These are phyloP conservation scores for Dolichopus griseipennis DNA, from an alignment of 2,888 invertebrate genomes.

Conservation along the genomic window DNA sequence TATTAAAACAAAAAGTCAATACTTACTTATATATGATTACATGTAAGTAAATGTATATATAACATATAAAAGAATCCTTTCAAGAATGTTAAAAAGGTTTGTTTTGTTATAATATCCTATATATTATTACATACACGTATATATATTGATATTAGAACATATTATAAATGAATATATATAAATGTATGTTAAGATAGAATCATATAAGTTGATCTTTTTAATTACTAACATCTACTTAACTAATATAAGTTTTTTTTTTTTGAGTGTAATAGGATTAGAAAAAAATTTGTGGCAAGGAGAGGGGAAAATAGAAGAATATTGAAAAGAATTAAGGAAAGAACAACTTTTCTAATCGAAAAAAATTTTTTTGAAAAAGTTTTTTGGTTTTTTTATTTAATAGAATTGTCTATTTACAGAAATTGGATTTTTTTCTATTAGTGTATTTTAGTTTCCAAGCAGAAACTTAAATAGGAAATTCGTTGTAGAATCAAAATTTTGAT, in stretches of 20 bases:
- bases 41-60: no score
- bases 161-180: neutral
- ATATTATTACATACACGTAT: neutral
- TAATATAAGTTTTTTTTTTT: neutral
- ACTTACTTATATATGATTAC: no score
- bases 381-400: neutral
- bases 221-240: conserved; percentile 3
- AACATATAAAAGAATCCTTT: no score
- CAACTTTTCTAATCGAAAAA: neutral
- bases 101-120: neutral
- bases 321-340: neutral
- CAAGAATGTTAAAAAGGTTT: neutral
- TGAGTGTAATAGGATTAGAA: neutral
- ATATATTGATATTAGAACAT: neutral
- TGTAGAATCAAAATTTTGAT: no score
- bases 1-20: no score
- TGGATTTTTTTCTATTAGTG: no score
- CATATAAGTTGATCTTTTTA: neutral
- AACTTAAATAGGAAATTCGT: no score
- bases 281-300: neutral
- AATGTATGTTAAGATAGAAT: neutral
- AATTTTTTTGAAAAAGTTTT: neutral
- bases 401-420: neutral
- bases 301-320: neutral
- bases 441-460: no score